Conservation (phyloP, 2,113 vertebrate species). For the Apus apus region DNA sequence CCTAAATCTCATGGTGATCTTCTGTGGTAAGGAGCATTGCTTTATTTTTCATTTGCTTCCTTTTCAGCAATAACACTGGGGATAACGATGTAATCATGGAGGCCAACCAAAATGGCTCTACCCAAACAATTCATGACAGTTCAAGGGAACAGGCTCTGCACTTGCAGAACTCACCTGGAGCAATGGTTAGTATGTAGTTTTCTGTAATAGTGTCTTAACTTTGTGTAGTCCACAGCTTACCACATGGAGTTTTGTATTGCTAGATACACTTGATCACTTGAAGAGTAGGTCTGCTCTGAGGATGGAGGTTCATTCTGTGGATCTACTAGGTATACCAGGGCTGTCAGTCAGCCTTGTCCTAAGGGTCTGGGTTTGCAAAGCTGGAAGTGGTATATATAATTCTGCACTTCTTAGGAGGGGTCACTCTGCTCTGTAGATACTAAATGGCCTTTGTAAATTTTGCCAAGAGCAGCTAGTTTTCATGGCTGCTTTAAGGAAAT, state of each 20-base stretch:
- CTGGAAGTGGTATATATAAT: not conserved
- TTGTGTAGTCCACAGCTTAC: not conserved
- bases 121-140: slow-evolving; percentile 66
- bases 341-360: not conserved
- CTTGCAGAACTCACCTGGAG: slow-evolving; percentile 40
- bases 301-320: not conserved
- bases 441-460: not conserved
- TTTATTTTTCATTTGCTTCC: not conserved
- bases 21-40: not conserved
- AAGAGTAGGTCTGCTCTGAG: not conserved
- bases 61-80: slow-evolving; percentile 48
- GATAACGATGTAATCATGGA: slow-evolving; percentile 16
- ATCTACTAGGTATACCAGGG: not conserved
- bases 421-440: not conserved
- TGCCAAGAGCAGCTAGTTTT: not conserved
- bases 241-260: not conserved
- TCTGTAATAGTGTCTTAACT: not conserved
- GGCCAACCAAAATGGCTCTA: not conserved
- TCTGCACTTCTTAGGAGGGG: not conserved
- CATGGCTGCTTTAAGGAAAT: not conserved
- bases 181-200: slow-evolving; percentile 57
- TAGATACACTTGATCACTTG: not conserved
- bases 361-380: not conserved
- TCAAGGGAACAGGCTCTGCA: slow-evolving; percentile 18
- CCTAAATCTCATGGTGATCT: not conserved